These are phyloP conservation scores for Oscheius sp. DNA, from an alignment of 2,888 invertebrate genomes.

Conservation along the genomic window DNA sequence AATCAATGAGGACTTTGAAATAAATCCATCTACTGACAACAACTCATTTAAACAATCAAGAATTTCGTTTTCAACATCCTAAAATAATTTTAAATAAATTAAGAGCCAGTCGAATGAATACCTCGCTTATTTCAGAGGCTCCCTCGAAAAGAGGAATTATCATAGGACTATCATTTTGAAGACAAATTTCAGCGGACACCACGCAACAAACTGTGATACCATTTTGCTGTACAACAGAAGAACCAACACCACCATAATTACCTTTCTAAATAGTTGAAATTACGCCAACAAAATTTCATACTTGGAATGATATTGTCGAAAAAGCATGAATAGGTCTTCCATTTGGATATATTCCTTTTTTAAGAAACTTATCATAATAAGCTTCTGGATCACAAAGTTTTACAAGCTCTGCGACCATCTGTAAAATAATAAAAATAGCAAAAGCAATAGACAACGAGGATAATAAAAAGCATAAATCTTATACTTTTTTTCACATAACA, in stretches of 20 bases:
- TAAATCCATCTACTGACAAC: background rate
- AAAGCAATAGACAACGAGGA: too few relatives aligned
- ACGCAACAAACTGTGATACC: conserved; percentile 43
- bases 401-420: conserved; percentile 16
- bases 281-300: background rate
- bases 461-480: too few relatives aligned
- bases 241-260: conserved; percentile 45
- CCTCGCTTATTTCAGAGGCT: conserved; percentile 36
- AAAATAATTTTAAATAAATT: too few relatives aligned
- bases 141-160: conserved; percentile 33
- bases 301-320: conserved; percentile 19
- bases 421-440: too few relatives aligned
- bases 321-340: conserved; percentile 23
- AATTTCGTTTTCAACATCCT: conserved; percentile 15
- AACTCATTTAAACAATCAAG: conserved; percentile 18
- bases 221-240: conserved; percentile 40
- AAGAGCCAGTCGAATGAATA: too few relatives aligned
- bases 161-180: conserved; percentile 36
- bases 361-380: conserved; percentile 38
- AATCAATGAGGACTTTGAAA: conserved; percentile 10
- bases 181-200: conserved; percentile 38
- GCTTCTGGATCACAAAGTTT: conserved; percentile 41
- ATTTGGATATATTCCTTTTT: conserved; percentile 39
- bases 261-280: conserved; percentile 37
- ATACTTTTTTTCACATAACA: too few relatives aligned